These are phyloP conservation scores for Eledona agricola DNA, from an alignment of 2,888 invertebrate species.

Conservation along the genomic window DNA sequence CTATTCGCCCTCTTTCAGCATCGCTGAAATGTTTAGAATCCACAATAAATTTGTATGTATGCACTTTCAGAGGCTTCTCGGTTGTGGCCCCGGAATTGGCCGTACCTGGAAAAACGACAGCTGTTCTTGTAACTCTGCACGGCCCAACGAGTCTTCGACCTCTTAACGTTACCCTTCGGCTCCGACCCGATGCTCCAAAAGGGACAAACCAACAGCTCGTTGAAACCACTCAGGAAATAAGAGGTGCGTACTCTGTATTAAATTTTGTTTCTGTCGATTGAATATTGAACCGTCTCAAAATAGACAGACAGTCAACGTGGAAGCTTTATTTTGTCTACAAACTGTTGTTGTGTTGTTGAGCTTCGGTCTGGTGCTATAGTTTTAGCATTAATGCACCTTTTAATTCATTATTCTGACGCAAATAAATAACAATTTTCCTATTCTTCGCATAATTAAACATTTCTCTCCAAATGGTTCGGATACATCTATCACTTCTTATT, in stretches of 20 bases:
- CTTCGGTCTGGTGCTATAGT: too few relatives aligned
- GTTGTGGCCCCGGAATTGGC: slow-evolving; percentile 74
- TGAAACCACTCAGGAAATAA: slow-evolving; percentile 58
- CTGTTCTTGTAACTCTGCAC: slow-evolving; percentile 71
- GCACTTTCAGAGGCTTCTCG: slow-evolving; percentile 67
- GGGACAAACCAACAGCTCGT: slow-evolving; percentile 47
- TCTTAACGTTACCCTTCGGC: slow-evolving; percentile 69
- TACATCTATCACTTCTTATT: too few relatives aligned
- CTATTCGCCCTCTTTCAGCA: too few relatives aligned
- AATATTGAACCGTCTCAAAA: slow-evolving; percentile 4
- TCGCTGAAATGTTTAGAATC: slow-evolving; percentile 15
- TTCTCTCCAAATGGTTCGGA: too few relatives aligned
- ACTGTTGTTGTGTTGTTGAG: too few relatives aligned
- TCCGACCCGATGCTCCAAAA: slow-evolving; percentile 53
- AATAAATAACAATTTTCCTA: too few relatives aligned
- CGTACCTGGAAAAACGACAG: slow-evolving; percentile 72
- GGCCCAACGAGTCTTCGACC: slow-evolving; percentile 63
- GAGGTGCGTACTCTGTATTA: slow-evolving; percentile 50
- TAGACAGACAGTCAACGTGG: too few relatives aligned
- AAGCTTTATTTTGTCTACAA: too few relatives aligned
- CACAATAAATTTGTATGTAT: too few relatives aligned
- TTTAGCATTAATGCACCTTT: too few relatives aligned
- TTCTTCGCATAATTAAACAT: too few relatives aligned
- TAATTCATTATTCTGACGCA: too few relatives aligned
- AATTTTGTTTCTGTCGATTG: slow-evolving; percentile 27